phyloP scores from a whole-genome alignment of 2,113 vertebrate species.

The Ivindomyrus marchei region DNA sequence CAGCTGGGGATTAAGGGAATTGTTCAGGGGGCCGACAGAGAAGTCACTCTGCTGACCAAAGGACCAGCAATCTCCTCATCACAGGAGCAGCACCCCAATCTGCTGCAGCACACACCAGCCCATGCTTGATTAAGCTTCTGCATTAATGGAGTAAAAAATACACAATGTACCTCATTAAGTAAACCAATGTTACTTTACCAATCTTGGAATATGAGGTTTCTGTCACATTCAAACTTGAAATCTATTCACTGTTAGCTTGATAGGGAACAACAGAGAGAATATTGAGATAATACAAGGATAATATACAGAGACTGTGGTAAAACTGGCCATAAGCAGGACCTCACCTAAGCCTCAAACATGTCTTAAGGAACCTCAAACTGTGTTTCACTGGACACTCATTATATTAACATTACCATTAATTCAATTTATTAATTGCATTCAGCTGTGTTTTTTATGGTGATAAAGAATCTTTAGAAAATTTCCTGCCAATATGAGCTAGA shows the following conservation, averaged over 20 bases:
- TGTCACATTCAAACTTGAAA: neutral
- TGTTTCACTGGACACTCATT: neutral
- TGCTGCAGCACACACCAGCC: neutral
- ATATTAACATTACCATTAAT: neutral
- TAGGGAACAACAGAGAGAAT: neutral
- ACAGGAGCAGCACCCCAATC: neutral
- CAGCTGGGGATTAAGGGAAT: neutral
- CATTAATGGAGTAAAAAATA: neutral
- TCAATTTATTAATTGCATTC: neutral
- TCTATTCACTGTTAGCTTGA: neutral
- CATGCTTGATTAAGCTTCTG: neutral
- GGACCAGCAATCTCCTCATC: neutral
- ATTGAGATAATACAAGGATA: neutral
- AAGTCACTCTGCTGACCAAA: neutral
- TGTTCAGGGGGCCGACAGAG: neutral
- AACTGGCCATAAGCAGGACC: neutral
- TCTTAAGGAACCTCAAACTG: neutral
- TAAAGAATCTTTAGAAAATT: neutral
- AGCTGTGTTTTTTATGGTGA: neutral
- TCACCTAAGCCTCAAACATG: neutral
- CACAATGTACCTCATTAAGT: neutral
- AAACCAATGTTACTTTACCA: neutral
- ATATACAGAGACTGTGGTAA: neutral
- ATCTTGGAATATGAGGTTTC: neutral
- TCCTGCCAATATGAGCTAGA: neutral